Conservation (phyloP, 2,888 invertebrate species). For the Oxycera nigricornis region DNA sequence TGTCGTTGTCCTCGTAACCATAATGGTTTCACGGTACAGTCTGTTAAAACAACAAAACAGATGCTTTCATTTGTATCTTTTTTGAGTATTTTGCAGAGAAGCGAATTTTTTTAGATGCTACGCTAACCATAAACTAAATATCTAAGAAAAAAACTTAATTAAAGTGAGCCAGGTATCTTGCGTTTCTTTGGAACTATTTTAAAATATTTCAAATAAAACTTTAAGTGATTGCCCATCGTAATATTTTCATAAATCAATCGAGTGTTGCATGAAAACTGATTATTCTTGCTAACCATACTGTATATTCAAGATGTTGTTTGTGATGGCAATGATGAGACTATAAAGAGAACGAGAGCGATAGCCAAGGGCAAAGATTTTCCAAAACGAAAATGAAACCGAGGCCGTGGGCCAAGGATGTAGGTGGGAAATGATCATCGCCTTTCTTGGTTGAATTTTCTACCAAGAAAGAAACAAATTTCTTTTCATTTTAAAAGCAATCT, state of each 20-base stretch:
- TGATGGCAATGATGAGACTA: conserved; percentile 9
- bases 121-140: too few species aligned
- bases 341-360: conserved; percentile 8
- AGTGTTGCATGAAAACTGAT: too few species aligned
- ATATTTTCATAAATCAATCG: too few species aligned
- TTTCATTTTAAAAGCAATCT: conserved; percentile 42
- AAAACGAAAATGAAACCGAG: conserved; percentile 17
- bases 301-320: too few species aligned
- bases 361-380: conserved; percentile 14
- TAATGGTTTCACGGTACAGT: not conserved
- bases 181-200: too few species aligned
- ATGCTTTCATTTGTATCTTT: not conserved
- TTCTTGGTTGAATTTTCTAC: not conserved
- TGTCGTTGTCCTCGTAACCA: not conserved
- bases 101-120: too few species aligned
- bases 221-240: too few species aligned
- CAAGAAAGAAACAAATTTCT: conserved; percentile 37
- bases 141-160: not conserved
- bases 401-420: not conserved
- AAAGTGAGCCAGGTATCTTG: not conserved
- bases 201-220: too few species aligned
- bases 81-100: not conserved
- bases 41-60: not conserved
- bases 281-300: too few species aligned
- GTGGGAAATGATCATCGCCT: not conserved